Percentiles rank a stretch among this genome's conserved stretches.
These are phyloP conservation scores for Arctia plantaginis DNA, from an alignment of 2,888 invertebrate genomes.

Conservation along the genomic window DNA sequence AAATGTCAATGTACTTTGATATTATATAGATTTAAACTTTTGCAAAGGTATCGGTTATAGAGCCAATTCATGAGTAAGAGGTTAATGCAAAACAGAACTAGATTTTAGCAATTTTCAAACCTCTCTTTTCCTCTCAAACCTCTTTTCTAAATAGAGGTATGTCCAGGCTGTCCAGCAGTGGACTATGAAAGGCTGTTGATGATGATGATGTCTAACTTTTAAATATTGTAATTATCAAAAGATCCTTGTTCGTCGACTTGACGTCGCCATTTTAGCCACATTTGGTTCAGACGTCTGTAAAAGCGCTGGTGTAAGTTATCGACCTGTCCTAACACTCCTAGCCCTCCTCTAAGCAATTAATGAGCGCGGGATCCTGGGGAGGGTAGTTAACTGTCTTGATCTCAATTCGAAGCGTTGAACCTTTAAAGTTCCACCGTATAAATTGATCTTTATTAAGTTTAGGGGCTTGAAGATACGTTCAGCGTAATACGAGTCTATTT, in stretches of 20 bases:
- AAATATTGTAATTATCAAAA: slow-evolving; percentile 28
- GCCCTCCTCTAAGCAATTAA: slow-evolving; percentile 30
- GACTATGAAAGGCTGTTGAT: no score
- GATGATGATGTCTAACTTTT: slow-evolving; percentile 26
- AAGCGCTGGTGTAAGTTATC: slow-evolving; percentile 49
- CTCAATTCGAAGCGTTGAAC: slow-evolving; percentile 43
- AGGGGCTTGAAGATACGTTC: slow-evolving; percentile 28
- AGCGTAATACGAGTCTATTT: slow-evolving; percentile 25
- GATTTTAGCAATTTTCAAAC: no score
- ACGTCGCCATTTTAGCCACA: slow-evolving; percentile 29
- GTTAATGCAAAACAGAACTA: no score
- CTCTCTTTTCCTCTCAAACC: no score
- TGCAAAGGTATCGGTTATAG: neutral
- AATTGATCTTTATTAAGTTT: slow-evolving; percentile 51
- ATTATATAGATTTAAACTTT: no score
- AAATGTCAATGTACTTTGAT: neutral
- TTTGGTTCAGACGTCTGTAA: slow-evolving; percentile 32
- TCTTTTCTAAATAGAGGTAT: no score
- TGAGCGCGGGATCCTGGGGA: slow-evolving; percentile 27
- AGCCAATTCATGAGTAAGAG: neutral
- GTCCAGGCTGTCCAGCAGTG: no score
- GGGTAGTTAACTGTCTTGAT: slow-evolving; percentile 48
- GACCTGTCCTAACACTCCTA: slow-evolving; percentile 18
- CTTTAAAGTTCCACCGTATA: slow-evolving; percentile 41
- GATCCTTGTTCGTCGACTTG: slow-evolving; percentile 33